A percentile compares a stretch with the other conserved stretches of the same genome.
Conservation (phyloP, 1,140 invertebrate genomes). For the Druon quercuslanigerum region DNA sequence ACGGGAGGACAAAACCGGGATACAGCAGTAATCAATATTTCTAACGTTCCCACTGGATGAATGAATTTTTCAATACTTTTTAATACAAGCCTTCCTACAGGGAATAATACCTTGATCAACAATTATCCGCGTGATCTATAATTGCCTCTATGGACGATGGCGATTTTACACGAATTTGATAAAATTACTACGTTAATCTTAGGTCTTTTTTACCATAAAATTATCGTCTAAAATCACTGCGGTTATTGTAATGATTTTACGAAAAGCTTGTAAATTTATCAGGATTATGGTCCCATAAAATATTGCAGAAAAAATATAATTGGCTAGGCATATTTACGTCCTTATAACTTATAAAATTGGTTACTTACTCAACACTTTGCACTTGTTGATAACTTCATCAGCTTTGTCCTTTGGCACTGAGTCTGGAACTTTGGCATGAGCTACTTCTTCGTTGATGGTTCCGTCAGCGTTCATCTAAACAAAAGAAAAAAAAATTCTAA, state of each 20-base stretch:
- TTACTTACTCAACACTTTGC: conserved; percentile 54
- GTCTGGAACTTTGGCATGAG: conserved; percentile 49
- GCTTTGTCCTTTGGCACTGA: conserved; percentile 43
- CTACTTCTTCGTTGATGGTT: conserved; percentile 52
- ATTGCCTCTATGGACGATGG: too few relatives aligned
- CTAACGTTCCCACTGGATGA: too few relatives aligned
- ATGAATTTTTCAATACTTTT: too few relatives aligned
- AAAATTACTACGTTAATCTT: too few relatives aligned
- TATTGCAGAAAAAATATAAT: background rate
- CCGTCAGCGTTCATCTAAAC: conserved; percentile 59
- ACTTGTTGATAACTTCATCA: conserved; percentile 46
- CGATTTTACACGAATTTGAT: too few relatives aligned
- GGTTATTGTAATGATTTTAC: background rate
- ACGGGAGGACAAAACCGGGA: too few relatives aligned
- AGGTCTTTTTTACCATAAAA: background rate
- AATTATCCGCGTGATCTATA: too few relatives aligned
- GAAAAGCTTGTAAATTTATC: background rate
- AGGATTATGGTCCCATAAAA: background rate
- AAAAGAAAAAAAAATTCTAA: background rate
- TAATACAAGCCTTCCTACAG: too few relatives aligned
- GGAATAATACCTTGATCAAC: too few relatives aligned
- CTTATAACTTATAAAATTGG: background rate
- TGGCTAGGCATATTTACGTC: background rate
- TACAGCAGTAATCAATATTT: too few relatives aligned
- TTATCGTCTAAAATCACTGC: background rate